Evolutionary conservation across 2,113 vertebrate species (phyloP), one percentile per base, ranked within the genome.

Genomic region (Prietella phreatophila): DNA sequence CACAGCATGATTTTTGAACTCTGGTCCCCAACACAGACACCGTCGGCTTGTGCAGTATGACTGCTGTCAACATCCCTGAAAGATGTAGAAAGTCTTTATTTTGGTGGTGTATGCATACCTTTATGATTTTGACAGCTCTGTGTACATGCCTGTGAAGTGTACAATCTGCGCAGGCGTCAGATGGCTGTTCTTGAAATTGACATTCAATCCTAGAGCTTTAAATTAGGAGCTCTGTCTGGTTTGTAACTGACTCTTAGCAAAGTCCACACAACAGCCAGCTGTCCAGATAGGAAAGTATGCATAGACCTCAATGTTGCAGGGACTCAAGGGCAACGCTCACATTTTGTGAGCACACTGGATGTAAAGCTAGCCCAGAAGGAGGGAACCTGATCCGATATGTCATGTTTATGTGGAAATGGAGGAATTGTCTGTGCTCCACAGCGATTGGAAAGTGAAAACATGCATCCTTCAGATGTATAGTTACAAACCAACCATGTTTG

Each of bases 401-500:
- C 50, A 30, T 55, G 47, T 80, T 56, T 56, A 56, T 55, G 25
- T 56, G n/a, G n/a, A n/a, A 80, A 79, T 4, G 13, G 27, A 53
- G 13, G 27, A 53, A 33, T 30, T 80, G 39, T 47, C 39, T 76
- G 19, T 76, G 33, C 33, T 76, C 20, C 20, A 47, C 39, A 4
- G 39, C 73, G 25, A 27, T 47, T 47, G 73, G 8, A 27, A 80
- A 56, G n/a, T 56, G 78, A 53, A 56, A 80, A 39, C 55, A 60
- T 82, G 33, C 33, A 61, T 82, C 33, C 36, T 25, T 61, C 33
- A 61, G 80, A 27, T 61, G 11, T 58, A 60, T 30, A 36, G 55
- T 82, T 82, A 58, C 55, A 61, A 61, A 60, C 55, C 58, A 39
- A 27, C 80, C 33, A 82, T 61, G 80, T 82, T 82, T 82, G 80